phyloP scores from a whole-genome alignment of 1,140 invertebrate species.

The Drosophila santomea region DNA sequence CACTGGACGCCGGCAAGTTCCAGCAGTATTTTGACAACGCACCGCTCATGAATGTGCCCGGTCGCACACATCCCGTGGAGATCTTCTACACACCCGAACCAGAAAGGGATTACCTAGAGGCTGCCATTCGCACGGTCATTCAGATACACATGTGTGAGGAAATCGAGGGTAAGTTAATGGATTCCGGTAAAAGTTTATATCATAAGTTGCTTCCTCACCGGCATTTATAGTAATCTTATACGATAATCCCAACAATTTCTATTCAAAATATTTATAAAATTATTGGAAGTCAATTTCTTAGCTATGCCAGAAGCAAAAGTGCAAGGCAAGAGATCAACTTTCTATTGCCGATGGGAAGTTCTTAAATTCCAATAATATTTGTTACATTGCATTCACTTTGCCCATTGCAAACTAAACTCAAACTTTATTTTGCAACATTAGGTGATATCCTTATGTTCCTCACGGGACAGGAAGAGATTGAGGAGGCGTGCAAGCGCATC shows the following conservation, averaged over 20 bases:
- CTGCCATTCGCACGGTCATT: conserved; percentile 98
- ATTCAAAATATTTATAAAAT: too few relatives aligned
- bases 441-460: conserved; percentile 97
- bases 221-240: too few relatives aligned
- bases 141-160: conserved; percentile 99
- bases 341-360: too few relatives aligned
- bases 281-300: too few relatives aligned
- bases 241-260: too few relatives aligned
- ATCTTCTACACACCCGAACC: conserved; percentile 99
- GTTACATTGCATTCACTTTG: not conserved
- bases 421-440: not conserved
- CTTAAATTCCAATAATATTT: too few relatives aligned
- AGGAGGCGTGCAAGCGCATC: conserved; percentile 99
- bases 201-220: too few relatives aligned
- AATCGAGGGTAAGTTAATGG: conserved; percentile 86
- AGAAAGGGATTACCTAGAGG: conserved; percentile 99
- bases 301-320: too few relatives aligned
- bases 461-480: conserved; percentile 98
- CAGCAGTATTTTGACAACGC: conserved; percentile 99
- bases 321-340: too few relatives aligned
- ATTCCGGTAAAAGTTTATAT: too few relatives aligned
- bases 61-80: conserved; percentile 96
- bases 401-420: not conserved
- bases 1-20: conserved; percentile 99
- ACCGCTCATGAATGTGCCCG: conserved; percentile 99